Evolutionary conservation across 2,797 vertebrate species (phyloP), one percentile per base, ranked within the genome.

Genomic region (Parambassis ranga): DNA sequence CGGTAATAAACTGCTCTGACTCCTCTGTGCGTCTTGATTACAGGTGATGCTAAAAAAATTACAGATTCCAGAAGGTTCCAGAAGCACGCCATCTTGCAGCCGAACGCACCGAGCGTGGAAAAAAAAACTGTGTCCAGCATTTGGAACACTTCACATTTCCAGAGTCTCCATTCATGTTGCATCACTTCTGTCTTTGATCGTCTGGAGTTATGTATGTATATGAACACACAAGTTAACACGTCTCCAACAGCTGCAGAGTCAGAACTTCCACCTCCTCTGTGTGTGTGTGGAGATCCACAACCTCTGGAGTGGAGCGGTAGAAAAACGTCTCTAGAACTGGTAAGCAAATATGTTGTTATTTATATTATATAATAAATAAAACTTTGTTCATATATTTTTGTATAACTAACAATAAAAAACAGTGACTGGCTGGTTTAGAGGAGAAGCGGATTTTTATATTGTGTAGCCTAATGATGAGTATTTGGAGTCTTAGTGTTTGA

Each of bases 281-380:
- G n/a, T n/a, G n/a, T n/a, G n/a, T n/a, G n/a, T n/a, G 16, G 48
- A 47, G 56, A 41, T 52, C 43, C 55, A 22, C 48, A 71, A 39
- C 71, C 44, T 36, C 24, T 5, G 39, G 64, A 30, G 22, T 15
- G 28, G 2, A n/a, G 26, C 24, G 47, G 67, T 44, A 43, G 49
- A 56, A 56, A 69, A 83, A 77, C 5, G 0, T 77, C 61, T n/a
- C 4, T 2, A 16, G 14, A 75, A 68, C 16, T 51, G 59, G 32
- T 65, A 75, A 84, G 62, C 19, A 70, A 80, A 64, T 56, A 73
- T 71, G 47, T 61, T 64, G 77, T 72, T 75, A 53, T 79, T 89
- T 84, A 90, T 88, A 91, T 89, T 92, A 90, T 74, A 85, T 81
- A 91, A 93, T 93, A 93, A 92, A 92, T 93, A 82, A 80, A 86